A percentile compares a stretch with the other conserved stretches of the same genome.
Evolutionary conservation across 2,797 vertebrate genomes (phyloP).

Genomic region (Sebastes ruberrimus): DNA sequence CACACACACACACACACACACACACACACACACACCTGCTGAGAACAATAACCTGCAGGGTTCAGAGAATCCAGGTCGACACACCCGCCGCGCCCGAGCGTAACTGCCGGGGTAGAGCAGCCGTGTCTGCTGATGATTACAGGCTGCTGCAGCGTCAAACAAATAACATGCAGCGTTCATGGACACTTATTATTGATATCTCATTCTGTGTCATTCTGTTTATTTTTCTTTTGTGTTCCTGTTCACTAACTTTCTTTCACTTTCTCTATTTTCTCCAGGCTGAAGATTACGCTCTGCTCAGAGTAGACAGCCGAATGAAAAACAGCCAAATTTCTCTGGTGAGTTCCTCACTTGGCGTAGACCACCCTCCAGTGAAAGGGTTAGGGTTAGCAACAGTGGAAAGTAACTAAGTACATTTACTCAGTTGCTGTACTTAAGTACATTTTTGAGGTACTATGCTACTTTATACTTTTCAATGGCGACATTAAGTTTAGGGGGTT

Average conservation of each 20-base stretch:
- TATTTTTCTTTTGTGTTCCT: neutral
- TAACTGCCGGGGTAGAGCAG: slow-evolving; percentile 16
- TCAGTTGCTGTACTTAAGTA: too few species aligned
- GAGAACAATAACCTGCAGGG: slow-evolving; percentile 33
- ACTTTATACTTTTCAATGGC: too few species aligned
- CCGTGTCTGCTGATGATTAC: slow-evolving; percentile 45
- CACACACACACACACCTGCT: slow-evolving; percentile 1
- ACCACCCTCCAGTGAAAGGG: too few species aligned
- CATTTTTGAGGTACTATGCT: too few species aligned
- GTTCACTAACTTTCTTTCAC: neutral
- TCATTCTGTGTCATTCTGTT: neutral
- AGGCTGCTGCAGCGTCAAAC: slow-evolving; percentile 47
- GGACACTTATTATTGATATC: neutral
- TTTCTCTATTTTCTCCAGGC: slow-evolving; percentile 43
- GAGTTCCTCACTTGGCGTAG: slow-evolving; percentile 31
- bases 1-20: slow-evolving; percentile 25
- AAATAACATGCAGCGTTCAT: neutral
- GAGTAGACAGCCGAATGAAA: slow-evolving; percentile 68
- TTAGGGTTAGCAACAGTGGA: too few species aligned
- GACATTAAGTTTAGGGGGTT: too few species aligned
- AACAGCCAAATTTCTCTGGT: slow-evolving; percentile 78
- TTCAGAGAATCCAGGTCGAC: slow-evolving; percentile 14
- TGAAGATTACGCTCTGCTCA: slow-evolving; percentile 70
- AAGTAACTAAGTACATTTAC: too few species aligned
- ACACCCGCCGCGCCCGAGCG: neutral